Percentiles rank a stretch among this genome's conserved stretches.
These are phyloP conservation scores for Catharus minimus DNA, from an alignment of 2,113 vertebrate genomes.

Conservation along the genomic window DNA sequence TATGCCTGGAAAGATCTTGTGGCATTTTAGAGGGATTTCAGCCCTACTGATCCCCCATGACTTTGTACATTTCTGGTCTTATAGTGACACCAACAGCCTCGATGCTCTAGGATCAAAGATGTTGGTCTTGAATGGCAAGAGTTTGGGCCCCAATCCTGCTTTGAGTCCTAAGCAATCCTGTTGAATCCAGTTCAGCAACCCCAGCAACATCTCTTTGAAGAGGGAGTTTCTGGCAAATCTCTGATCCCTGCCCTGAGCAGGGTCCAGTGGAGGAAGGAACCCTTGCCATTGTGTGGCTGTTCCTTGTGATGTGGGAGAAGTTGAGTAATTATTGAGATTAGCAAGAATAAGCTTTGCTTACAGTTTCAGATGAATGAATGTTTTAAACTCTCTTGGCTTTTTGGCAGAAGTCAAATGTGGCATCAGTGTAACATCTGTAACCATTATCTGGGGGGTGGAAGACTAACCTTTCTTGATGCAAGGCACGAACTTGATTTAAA, in stretches of 20 bases:
- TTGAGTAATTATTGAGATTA: neutral
- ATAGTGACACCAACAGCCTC: neutral
- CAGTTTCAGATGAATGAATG: neutral
- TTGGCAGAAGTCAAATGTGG: neutral
- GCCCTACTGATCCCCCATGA: neutral
- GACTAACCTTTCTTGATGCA: neutral
- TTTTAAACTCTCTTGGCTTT: neutral
- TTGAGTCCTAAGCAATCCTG: fast-evolving
- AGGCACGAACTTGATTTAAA: neutral
- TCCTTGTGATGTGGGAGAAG: neutral
- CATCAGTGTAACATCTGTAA: neutral
- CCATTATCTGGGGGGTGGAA: neutral
- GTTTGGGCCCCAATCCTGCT: neutral
- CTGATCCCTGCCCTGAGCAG: neutral
- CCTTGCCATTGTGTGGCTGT: neutral
- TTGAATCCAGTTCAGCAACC: neutral
- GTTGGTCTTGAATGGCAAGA: neutral
- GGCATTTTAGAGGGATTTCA: neutral
- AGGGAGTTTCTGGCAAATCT: neutral
- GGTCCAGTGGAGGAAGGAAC: neutral
- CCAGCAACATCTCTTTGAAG: neutral
- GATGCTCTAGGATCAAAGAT: neutral
- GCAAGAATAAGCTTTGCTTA: neutral
- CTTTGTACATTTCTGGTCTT: fast-evolving
- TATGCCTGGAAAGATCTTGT: neutral